Evolutionary conservation across 64 coral and sea anemone species (phyloP), one percentile per base, ranked within the genome.

Genomic region (Porites lutea): DNA sequence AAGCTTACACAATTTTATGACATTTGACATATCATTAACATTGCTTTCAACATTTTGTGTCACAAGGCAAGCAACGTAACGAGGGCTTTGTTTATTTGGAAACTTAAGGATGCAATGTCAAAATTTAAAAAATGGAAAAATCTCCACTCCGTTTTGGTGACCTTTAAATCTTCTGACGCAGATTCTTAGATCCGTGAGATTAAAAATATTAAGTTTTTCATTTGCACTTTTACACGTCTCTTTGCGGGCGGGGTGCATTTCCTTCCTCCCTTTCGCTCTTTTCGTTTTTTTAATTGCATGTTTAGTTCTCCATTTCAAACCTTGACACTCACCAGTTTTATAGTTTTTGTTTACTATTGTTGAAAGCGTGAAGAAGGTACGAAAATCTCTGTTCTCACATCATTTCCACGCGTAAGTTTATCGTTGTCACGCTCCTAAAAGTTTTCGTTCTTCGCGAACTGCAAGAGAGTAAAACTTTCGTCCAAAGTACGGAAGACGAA

Each of bases 11-110:
- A 69, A 84, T 67, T 68, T 52, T 47, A 64, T 51, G 81, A 84
- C 81, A 84, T 50, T 46, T 84, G 81, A 84, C 81, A 84, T 52
- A 51, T 67, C 63, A 45, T 45, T 21, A 68, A 48, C 62, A 52
- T 76, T 52, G 61, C 62, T 48, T 69, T 52, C 61, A 52, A 66
- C 23, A 52, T 66, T 67, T 68, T 84, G 45, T 52, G 81, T 84
- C 81, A 67, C 64, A 83, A 83, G 59, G 61, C 54, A 57, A 4
- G 54, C 6, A 18, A 51, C 48, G 61, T 83, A 68, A 22, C 62
- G 7, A 51, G 61, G 16, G 13, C 51, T 52, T 51, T 13, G 8
- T 51, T 67, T 83, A 61, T 69, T 49, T 83, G 14, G 51, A 51
- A 48, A 69, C 1, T 69, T 13, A 49, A 52, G 48, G 49, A 18